Evolutionary conservation across 2,113 vertebrate genomes (phyloP).

Genomic region (Seriola aureovittata): DNA sequence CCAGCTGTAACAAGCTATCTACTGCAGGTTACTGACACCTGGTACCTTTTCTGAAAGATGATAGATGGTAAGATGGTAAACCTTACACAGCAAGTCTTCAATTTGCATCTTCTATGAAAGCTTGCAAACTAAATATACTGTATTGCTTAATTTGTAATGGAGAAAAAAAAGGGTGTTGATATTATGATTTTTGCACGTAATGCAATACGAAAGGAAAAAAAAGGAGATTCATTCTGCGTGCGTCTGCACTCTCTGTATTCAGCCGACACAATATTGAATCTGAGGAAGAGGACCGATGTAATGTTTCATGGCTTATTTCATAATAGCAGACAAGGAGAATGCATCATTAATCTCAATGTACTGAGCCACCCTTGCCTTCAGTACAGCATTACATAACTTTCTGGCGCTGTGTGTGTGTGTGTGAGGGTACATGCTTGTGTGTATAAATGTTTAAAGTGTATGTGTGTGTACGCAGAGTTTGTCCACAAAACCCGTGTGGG

Average conservation of each 20-base stretch:
- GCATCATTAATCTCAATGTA: conserved; percentile 58
- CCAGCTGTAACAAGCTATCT: not conserved
- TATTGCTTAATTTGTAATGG: not conserved
- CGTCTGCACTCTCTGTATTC: conserved; percentile 13
- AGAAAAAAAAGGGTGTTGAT: not conserved
- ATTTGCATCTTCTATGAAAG: not conserved
- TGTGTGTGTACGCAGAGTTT: conserved; percentile 3
- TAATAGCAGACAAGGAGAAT: conserved; percentile 52
- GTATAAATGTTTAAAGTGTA: conserved; percentile 19
- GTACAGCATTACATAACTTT: conserved; percentile 55
- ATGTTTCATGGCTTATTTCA: conserved; percentile 58
- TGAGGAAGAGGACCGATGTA: conserved; percentile 8
- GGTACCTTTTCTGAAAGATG: not conserved
- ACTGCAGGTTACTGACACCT: not conserved
- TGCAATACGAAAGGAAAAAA: not conserved
- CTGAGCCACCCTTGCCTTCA: conserved; percentile 18
- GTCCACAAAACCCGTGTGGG: not conserved
- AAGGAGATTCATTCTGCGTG: not conserved
- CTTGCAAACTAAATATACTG: not conserved
- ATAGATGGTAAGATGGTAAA: not conserved
- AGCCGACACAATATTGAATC: conserved; percentile 21
- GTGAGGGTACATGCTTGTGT: conserved; percentile 11
- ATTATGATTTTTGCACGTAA: not conserved
- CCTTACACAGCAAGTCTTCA: not conserved
- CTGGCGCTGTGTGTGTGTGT: conserved; percentile 7